Evolutionary conservation across 2,888 invertebrate genomes (phyloP).

Genomic region (Eumerus sabulonum): DNA sequence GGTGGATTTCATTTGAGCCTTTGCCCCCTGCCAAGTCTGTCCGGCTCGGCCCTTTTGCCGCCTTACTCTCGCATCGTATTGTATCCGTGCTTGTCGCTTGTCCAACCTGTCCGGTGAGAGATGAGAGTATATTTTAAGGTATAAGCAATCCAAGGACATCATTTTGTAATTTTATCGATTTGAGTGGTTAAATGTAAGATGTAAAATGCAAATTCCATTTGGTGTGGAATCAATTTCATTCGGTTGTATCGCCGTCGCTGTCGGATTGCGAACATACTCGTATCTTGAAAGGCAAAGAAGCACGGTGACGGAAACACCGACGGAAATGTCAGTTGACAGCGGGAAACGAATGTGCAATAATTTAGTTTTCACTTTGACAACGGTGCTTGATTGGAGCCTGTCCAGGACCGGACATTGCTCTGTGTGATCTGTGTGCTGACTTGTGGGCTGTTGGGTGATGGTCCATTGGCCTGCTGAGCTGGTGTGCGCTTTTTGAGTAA

Average conservation of each 20-base stretch:
- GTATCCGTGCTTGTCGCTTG: too few species aligned
- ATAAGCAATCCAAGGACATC: constrained; percentile 58
- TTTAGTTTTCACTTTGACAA: constrained; percentile 54
- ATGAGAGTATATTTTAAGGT: constrained; percentile 42
- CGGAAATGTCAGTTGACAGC: constrained; percentile 54
- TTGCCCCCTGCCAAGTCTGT: constrained; percentile 16
- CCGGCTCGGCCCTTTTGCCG: not conserved
- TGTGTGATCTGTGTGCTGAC: too few species aligned
- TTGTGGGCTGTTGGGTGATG: too few species aligned
- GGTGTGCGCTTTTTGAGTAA: too few species aligned
- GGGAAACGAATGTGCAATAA: constrained; percentile 57
- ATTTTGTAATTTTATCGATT: constrained; percentile 66
- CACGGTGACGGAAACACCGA: constrained; percentile 38
- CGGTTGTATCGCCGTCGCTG: not conserved
- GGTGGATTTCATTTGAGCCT: constrained; percentile 67
- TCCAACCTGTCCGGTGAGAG: constrained; percentile 1
- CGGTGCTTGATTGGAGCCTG: constrained; percentile 20
- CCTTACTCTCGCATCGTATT: too few species aligned
- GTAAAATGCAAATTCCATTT: constrained; percentile 53
- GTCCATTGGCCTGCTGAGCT: too few species aligned
- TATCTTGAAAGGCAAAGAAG: too few species aligned
- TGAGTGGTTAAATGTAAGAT: constrained; percentile 36
- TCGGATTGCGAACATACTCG: constrained; percentile 6
- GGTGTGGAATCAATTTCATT: constrained; percentile 54
- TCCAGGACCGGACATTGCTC: not conserved